Evolutionary conservation across 2,113 vertebrate genomes (phyloP).

Genomic region (Scolopax mira): DNA sequence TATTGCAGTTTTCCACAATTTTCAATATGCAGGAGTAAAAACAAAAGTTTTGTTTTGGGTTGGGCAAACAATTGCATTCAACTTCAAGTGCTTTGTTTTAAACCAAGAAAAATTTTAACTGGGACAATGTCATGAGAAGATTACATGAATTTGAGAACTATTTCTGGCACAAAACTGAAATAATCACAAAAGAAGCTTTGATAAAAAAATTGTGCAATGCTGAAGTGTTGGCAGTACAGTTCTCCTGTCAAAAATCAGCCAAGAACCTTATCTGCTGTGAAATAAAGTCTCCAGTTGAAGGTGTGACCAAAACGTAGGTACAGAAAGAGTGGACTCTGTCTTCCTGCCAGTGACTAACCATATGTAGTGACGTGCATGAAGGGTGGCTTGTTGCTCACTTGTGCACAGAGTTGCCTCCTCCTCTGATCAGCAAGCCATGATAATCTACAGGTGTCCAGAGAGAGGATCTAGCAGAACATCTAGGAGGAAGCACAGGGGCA

Average conservation of each 20-base stretch:
- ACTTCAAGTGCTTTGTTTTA: not conserved
- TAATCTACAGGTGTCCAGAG: no score
- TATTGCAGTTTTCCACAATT: not conserved
- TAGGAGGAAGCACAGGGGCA: accelerated
- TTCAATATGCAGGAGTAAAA: accelerated
- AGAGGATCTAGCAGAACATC: not conserved
- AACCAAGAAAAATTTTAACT: not conserved
- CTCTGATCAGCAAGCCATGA: accelerated
- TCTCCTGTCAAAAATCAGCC: not conserved
- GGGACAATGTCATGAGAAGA: not conserved
- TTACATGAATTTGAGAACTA: not conserved
- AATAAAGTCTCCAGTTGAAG: not conserved
- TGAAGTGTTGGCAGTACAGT: not conserved
- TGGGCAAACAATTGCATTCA: not conserved
- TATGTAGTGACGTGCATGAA: accelerated
- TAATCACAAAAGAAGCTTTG: not conserved
- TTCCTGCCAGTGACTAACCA: no score
- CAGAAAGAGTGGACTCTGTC: accelerated
- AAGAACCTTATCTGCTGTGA: not conserved
- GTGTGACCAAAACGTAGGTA: no score
- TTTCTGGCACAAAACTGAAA: not conserved
- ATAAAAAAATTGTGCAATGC: not conserved
- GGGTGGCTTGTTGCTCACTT: no score
- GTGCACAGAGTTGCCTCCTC: not conserved
- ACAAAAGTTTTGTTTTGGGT: not conserved